These are phyloP conservation scores for Lepidurus apus DNA, from an alignment of 1,140 invertebrate genomes.

Conservation along the genomic window DNA sequence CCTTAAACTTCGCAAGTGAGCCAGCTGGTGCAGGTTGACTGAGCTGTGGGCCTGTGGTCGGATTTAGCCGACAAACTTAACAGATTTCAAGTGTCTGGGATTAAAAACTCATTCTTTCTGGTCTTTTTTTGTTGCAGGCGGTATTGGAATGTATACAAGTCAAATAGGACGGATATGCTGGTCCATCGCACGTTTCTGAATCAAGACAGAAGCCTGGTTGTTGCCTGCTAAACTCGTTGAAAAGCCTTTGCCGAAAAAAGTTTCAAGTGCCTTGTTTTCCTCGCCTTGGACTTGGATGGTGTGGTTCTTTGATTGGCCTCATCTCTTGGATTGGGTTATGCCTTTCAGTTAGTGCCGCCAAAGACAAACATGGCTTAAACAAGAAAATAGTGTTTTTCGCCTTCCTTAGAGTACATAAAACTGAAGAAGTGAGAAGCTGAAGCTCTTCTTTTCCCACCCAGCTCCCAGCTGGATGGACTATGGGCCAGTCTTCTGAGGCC, in stretches of 20 bases:
- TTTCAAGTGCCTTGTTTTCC: too few species aligned
- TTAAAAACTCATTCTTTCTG: background rate
- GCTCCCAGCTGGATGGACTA: slow-evolving; percentile 27
- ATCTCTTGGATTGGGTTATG: too few species aligned
- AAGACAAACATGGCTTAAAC: too few species aligned
- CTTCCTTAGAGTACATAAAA: too few species aligned
- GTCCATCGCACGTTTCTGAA: too few species aligned
- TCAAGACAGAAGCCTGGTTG: too few species aligned
- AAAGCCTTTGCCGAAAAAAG: too few species aligned
- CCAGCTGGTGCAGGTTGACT: background rate
- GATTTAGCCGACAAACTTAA: background rate
- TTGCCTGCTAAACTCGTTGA: too few species aligned
- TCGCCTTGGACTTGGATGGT: too few species aligned
- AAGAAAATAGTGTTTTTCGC: background rate
- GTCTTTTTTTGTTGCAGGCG: background rate
- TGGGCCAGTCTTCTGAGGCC: slow-evolving; percentile 28
- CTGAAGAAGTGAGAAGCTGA: background rate
- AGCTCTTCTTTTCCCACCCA: background rate
- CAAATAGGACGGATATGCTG: background rate
- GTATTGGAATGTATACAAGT: background rate
- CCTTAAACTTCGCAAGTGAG: background rate
- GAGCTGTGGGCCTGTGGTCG: background rate
- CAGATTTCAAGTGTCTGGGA: background rate
- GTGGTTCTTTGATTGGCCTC: too few species aligned
- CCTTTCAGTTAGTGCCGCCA: too few species aligned